Evolutionary conservation across 2,888 invertebrate genomes (phyloP).

Genomic region (Heliconius aoede): DNA sequence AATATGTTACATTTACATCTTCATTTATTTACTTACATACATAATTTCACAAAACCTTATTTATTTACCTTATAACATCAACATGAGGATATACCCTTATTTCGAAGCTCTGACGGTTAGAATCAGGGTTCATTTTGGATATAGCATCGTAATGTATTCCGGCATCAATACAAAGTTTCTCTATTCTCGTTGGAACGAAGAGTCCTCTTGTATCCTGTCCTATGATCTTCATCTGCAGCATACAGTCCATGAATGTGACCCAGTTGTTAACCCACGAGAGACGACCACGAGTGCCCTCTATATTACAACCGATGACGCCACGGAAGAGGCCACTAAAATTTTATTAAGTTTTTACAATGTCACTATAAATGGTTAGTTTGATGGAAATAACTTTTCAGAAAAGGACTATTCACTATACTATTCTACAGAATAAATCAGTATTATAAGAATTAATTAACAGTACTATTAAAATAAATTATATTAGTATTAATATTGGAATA

Average conservation of each 20-base stretch:
- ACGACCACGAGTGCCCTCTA: slow-evolving; percentile 78
- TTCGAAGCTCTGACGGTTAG: slow-evolving; percentile 73
- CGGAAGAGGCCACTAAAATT: slow-evolving; percentile 82
- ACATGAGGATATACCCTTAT: slow-evolving; percentile 77
- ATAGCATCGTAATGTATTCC: slow-evolving; percentile 82
- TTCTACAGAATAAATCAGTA: not conserved
- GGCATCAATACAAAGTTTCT: slow-evolving; percentile 87
- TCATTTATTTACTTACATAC: not conserved
- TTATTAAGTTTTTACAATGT: not conserved
- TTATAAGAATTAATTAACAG: no score
- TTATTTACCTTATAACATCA: slow-evolving; percentile 74
- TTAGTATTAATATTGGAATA: no score
- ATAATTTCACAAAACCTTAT: not conserved
- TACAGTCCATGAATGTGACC: slow-evolving; percentile 94
- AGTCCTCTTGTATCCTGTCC: slow-evolving; percentile 87
- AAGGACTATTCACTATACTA: not conserved
- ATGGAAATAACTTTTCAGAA: not conserved
- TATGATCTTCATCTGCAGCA: slow-evolving; percentile 92
- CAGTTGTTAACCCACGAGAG: slow-evolving; percentile 91
- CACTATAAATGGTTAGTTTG: no score
- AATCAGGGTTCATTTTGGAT: slow-evolving; percentile 75
- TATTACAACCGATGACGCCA: slow-evolving; percentile 82
- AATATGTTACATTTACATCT: not conserved
- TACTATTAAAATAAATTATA: no score
- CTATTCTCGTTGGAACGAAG: slow-evolving; percentile 89